Evolutionary conservation across 2,888 invertebrate genomes (phyloP), one percentile per base, ranked within the genome.

Genomic region (Matsumyia berberina): DNA sequence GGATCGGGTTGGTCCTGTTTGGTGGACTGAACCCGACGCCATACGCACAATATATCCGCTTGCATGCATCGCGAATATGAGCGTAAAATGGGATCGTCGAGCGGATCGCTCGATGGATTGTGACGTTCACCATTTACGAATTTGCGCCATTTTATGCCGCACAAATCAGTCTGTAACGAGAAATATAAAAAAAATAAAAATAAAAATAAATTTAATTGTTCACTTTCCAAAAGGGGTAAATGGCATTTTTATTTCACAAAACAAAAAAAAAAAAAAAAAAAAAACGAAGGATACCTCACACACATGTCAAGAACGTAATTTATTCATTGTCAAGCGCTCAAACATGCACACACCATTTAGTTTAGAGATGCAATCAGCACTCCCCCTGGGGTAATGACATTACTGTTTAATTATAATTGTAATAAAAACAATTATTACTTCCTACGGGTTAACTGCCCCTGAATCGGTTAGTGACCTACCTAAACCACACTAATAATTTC

Each of bases 101-200:
- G 94, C 87, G 97, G 96, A 90, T 95, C 95, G 91, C 92, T 89
- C 88, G 92, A 90, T 80, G 92, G 90, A 88, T 91, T 91, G 46
- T 91, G 91, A 66, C 92, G 89, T 93, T 96, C 96, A 91, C 96
- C 96, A 94, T 96, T 96, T 91, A 96, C 96, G 88, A 91, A 91
- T 93, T 97, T 97, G 94, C 97, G 97, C 99, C 99, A 99, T 97
- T 98, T 98, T 93, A 99, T 99, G 92, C 99, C 99, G 94, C 97
- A 97, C 92, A 99, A 95, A 94, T 99, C 99, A 93, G 99, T 99
- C 99, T 99, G 94, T 11, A 95, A n/a, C n/a, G n/a, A n/a, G n/a
- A n/a, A n/a, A n/a, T n/a, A n/a, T n/a, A n/a, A n/a, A n/a, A n/a
- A n/a, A 94, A 87, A 74, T 88, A 81, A 87, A 76, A 19, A 80